A percentile compares a stretch with the other conserved stretches of the same genome.
phyloP scores from a whole-genome alignment of 2,888 invertebrate species.

The Plutella xylostella region DNA sequence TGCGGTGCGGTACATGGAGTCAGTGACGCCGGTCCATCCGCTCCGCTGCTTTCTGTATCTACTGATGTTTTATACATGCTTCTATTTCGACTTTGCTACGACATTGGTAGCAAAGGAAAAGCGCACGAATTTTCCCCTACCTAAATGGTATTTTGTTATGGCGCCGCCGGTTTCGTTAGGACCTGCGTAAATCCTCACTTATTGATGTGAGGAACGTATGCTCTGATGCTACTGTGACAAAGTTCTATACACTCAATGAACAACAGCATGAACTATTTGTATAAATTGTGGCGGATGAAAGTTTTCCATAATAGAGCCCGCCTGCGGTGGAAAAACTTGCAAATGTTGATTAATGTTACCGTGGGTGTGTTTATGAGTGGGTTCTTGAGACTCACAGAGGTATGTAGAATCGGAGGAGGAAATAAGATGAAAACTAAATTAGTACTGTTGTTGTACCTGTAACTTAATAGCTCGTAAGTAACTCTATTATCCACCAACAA shows the following conservation, averaged over 20 bases:
- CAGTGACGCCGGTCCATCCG: slow-evolving; percentile 50
- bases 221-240: slow-evolving; percentile 15
- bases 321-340: slow-evolving; percentile 39
- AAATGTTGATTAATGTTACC: slow-evolving; percentile 44
- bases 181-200: slow-evolving; percentile 36
- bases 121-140: slow-evolving; percentile 32
- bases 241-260: slow-evolving; percentile 17
- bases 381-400: too few relatives aligned
- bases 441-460: too few relatives aligned
- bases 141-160: slow-evolving; percentile 41
- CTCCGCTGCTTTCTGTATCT: slow-evolving; percentile 46
- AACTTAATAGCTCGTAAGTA: too few relatives aligned
- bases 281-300: too few relatives aligned
- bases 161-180: slow-evolving; percentile 37
- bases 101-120: slow-evolving; percentile 33
- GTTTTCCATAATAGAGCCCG: slow-evolving; percentile 12
- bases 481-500: too few relatives aligned
- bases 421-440: too few relatives aligned
- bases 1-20: slow-evolving; percentile 57
- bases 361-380: too few relatives aligned
- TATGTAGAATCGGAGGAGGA: too few relatives aligned
- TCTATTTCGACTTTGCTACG: too few relatives aligned
- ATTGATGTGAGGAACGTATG: slow-evolving; percentile 32
- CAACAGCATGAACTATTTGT: neutral
- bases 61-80: slow-evolving; percentile 57